Evolutionary conservation across 1,140 invertebrate species (phyloP).

Genomic region (Galleria mellonella): DNA sequence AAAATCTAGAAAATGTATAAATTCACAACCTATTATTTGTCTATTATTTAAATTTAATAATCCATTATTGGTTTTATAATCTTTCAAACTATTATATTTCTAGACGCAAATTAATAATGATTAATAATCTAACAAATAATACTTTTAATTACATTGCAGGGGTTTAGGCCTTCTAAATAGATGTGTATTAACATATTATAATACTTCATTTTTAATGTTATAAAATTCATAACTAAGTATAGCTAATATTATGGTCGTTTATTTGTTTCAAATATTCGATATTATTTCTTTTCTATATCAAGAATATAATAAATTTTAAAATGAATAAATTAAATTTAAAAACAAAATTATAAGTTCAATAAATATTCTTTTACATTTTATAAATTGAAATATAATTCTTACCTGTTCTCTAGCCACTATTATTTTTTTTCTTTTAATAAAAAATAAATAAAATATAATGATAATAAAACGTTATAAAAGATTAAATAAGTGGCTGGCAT

Average conservation of each 20-base stretch:
- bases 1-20: constrained; percentile 71
- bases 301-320: too few species aligned
- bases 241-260: constrained; percentile 5
- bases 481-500: constrained; percentile 20
- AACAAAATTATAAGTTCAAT: too few species aligned
- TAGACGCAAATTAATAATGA: constrained; percentile 5
- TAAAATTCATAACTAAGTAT: constrained; percentile 4
- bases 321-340: too few species aligned
- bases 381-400: too few species aligned
- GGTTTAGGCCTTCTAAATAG: constrained; percentile 37
- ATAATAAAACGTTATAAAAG: too few species aligned
- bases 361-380: too few species aligned
- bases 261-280: not conserved
- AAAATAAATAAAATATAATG: not conserved
- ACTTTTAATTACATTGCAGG: constrained; percentile 20
- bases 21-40: constrained; percentile 72
- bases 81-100: constrained; percentile 7
- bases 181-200: not conserved
- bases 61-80: constrained; percentile 12
- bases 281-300: not conserved
- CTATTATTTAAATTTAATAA: constrained; percentile 32
- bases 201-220: constrained; percentile 7
- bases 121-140: constrained; percentile 11
- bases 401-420: too few species aligned
- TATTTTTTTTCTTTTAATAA: too few species aligned